Evolutionary conservation across 2,888 invertebrate genomes (phyloP), one percentile per base, ranked within the genome.

Genomic region (Diaperis boleti): DNA sequence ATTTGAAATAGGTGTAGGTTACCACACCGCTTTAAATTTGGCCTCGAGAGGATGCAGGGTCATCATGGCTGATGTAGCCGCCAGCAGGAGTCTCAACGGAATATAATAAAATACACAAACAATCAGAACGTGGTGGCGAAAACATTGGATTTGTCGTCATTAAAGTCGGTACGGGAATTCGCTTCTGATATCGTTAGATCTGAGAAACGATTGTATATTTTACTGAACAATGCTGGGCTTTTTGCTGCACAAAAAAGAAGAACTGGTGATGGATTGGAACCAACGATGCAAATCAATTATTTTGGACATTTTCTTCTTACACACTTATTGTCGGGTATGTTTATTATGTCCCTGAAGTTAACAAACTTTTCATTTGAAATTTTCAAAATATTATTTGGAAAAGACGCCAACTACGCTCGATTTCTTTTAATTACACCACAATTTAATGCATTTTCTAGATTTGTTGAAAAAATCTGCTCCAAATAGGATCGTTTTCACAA

Each of bases 231-330:
- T 71, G 88, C 89, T 0, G 88, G 88, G 1, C 82, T 85, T 0
- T 83, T 82, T 4, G 83, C 83, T 0, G 77, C 82, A 8, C 78
- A 80, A 0, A 79, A 83, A 50, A 80, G 81, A 50, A 78, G 79
- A 56, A 88, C 89, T 0, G 83, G 84, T 62, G 89, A 91, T 67
- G 90, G 89, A 0, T 82, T 91, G 35, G 85, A 90, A 31, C 78
- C 83, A n/a, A 87, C 86, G 42, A 86, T 90, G 83, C 90, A 89
- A 69, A 85, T 88, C 18, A 92, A 92, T 72, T 86, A 91, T 74
- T 87, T 89, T 72, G 91, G 90, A 6, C 89, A 88, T 1, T 92
- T 92, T 74, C 78, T 92, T 18, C 79, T 92, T 57, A 91, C 91
- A 0, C 82, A 88, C 64, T 83, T 92, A 0, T 78, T 92, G 0